Conservation (phyloP, 2,113 vertebrate genomes). For the Phoxinus phoxinus region DNA sequence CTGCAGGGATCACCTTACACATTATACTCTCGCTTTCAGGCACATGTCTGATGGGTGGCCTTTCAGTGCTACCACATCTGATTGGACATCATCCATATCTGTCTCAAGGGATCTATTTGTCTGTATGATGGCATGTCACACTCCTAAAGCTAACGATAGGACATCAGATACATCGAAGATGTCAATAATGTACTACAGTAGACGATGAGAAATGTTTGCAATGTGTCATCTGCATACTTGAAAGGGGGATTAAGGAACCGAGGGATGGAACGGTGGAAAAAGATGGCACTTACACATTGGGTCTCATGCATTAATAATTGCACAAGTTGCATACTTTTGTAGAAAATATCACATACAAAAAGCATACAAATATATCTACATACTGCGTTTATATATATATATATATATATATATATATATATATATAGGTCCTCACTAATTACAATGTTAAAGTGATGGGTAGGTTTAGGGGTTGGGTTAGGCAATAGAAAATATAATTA, state of each 20-base stretch:
- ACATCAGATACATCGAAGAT: conserved; percentile 1
- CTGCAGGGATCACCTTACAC: conserved; percentile 72
- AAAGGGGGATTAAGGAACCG: background rate
- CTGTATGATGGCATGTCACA: conserved; percentile 26
- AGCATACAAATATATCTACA: too few species aligned
- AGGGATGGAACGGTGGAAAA: background rate
- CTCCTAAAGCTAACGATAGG: conserved; percentile 24
- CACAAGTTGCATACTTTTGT: too few species aligned
- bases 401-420: too few species aligned
- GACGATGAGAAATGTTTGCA: background rate
- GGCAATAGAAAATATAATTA: too few species aligned
- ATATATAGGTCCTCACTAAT: too few species aligned
- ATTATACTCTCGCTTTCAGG: conserved; percentile 60
- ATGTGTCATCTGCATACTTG: background rate
- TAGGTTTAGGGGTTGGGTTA: too few species aligned
- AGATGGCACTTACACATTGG: too few species aligned
- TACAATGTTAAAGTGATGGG: too few species aligned
- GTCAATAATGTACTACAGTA: background rate
- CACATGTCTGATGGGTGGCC: conserved; percentile 58
- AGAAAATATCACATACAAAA: too few species aligned
- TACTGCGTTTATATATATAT: too few species aligned
- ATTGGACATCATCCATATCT: conserved; percentile 65
- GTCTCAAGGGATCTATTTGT: conserved; percentile 45
- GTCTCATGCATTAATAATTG: too few species aligned
- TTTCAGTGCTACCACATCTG: conserved; percentile 63